Percentiles rank a stretch among this genome's conserved stretches.
Evolutionary conservation across 1,140 invertebrate genomes (phyloP).

Genomic region (Drosophila bipectinata): DNA sequence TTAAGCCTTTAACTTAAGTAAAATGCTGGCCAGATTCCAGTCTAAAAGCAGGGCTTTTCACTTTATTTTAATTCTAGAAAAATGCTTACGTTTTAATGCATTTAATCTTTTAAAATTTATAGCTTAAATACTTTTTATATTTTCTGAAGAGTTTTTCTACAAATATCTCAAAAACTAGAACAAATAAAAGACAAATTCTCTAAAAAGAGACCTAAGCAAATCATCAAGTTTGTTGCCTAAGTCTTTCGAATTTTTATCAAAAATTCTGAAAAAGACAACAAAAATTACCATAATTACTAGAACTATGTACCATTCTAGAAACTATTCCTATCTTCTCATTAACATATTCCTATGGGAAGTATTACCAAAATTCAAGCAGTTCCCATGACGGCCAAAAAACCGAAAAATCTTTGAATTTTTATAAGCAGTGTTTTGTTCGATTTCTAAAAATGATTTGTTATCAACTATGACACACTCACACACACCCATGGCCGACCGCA

Average conservation of each 20-base stretch:
- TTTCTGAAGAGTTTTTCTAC: no score
- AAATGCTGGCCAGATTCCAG: no score
- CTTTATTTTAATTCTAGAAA: no score
- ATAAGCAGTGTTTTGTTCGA: constrained; percentile 8
- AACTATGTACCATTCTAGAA: background rate
- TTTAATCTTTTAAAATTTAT: no score
- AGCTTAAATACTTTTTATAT: no score
- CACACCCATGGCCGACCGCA: constrained; percentile 17
- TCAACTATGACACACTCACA: constrained; percentile 14
- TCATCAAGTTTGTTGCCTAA: constrained; percentile 58
- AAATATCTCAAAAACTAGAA: background rate
- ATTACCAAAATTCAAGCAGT: background rate
- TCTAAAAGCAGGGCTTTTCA: no score
- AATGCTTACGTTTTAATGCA: no score
- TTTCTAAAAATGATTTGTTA: constrained; percentile 56
- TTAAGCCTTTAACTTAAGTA: no score
- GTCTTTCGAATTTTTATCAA: constrained; percentile 47
- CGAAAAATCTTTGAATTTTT: background rate
- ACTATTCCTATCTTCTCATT: constrained; percentile 1
- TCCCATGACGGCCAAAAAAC: background rate
- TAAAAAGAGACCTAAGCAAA: background rate
- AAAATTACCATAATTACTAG: background rate
- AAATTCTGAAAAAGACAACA: background rate
- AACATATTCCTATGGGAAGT: constrained; percentile 25
- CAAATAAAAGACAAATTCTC: background rate